A percentile compares a stretch with the other conserved stretches of the same genome.
phyloP scores from a whole-genome alignment of 2,113 vertebrate genomes.

The Stomatorhinus ivindoensis region DNA sequence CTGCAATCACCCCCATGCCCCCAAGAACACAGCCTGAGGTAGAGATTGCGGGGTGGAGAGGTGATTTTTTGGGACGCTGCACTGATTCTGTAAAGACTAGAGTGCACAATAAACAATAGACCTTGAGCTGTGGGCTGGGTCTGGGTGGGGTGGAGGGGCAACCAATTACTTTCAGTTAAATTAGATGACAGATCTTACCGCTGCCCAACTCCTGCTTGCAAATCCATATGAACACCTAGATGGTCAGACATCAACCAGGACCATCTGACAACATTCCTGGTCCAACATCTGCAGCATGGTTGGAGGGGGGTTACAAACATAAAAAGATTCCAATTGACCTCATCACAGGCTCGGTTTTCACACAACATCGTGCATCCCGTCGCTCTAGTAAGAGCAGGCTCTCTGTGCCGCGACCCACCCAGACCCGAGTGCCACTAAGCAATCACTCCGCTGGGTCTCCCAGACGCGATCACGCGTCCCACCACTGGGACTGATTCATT shows the following conservation, averaged over 20 bases:
- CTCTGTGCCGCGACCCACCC: neutral
- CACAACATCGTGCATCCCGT: neutral
- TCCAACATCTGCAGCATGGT: neutral
- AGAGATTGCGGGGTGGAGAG: slow-evolving; percentile 14
- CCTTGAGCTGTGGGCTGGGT: slow-evolving; percentile 70
- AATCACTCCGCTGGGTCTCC: neutral
- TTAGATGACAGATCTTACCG: slow-evolving; percentile 79
- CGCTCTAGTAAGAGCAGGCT: neutral
- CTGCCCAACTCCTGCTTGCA: slow-evolving; percentile 68
- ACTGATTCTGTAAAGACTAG: slow-evolving; percentile 70
- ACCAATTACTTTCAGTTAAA: slow-evolving; percentile 96
- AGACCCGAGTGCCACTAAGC: neutral
- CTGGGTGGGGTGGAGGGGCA: slow-evolving; percentile 47
- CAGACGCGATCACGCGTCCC: neutral
- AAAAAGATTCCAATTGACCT: neutral
- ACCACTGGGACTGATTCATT: neutral
- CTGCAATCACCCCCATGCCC: slow-evolving; percentile 54
- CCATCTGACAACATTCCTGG: neutral
- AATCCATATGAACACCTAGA: slow-evolving; percentile 79
- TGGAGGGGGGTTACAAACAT: neutral
- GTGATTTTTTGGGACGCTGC: slow-evolving; percentile 67
- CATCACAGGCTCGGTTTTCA: neutral
- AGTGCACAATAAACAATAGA: slow-evolving; percentile 78
- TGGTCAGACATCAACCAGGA: slow-evolving; percentile 58
- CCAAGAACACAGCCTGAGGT: slow-evolving; percentile 49